phyloP scores from a whole-genome alignment of 2,113 vertebrate genomes.

The Hystrix cristata region DNA sequence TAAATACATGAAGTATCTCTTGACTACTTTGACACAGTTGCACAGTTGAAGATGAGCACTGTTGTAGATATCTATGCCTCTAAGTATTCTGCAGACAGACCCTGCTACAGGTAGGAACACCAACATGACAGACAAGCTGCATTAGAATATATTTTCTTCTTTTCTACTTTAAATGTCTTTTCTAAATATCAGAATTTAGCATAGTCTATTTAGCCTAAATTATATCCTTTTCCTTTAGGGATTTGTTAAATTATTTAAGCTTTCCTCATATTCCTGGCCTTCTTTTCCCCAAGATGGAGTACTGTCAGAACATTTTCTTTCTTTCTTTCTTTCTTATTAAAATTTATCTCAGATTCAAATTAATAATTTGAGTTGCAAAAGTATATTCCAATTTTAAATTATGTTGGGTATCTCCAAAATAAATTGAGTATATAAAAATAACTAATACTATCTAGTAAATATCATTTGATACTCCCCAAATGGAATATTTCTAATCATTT shows the following conservation, averaged over 20 bases:
- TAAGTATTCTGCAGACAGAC: not conserved
- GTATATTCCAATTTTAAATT: not conserved
- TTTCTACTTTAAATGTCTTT: slow-evolving; percentile 31
- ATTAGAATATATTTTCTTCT: slow-evolving; percentile 8
- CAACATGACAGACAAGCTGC: slow-evolving; percentile 42
- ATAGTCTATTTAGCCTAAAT: not conserved
- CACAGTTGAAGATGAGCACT: not conserved
- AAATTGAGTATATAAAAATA: slow-evolving; percentile 37
- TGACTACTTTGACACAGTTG: not conserved
- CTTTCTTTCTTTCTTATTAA: not conserved
- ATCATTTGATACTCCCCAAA: not conserved
- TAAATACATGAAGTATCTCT: slow-evolving; percentile 41
- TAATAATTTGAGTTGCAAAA: slow-evolving; percentile 19
- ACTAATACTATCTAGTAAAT: not conserved
- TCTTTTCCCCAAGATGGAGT: not conserved
- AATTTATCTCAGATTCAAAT: slow-evolving; percentile 28
- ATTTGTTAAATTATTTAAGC: slow-evolving; percentile 4
- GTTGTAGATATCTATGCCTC: not conserved
- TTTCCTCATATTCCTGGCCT: not conserved
- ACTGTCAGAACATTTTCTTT: not conserved
- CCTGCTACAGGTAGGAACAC: not conserved
- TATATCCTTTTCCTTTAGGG: not conserved
- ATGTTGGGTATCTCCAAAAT: not conserved
- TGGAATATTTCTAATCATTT: not conserved
- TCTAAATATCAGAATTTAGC: not conserved